These are phyloP conservation scores for Blennius ocellaris DNA, from an alignment of 2,113 vertebrate species.

Conservation along the genomic window DNA sequence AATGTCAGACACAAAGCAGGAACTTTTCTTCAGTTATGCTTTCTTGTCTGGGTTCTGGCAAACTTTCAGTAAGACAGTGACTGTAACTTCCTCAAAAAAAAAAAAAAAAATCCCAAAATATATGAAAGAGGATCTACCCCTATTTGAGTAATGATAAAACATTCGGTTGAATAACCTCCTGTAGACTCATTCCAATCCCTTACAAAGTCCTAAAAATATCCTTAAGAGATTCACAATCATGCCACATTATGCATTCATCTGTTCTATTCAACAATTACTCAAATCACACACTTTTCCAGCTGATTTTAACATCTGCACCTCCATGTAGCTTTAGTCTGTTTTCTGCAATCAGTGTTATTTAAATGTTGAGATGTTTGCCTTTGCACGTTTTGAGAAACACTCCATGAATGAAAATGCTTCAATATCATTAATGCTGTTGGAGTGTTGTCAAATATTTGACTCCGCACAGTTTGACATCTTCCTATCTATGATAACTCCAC, in stretches of 20 bases:
- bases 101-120: neutral
- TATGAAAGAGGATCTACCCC: neutral
- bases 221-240: neutral
- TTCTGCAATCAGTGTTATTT: neutral
- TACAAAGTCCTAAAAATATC: too few species aligned
- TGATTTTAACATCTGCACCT: neutral
- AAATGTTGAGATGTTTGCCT: neutral
- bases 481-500: neutral
- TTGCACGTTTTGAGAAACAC: neutral
- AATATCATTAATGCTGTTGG: neutral
- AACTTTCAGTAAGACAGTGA: neutral
- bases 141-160: neutral
- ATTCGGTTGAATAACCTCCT: neutral
- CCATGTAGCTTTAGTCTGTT: too few species aligned
- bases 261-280: too few species aligned
- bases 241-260: neutral
- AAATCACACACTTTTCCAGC: neutral
- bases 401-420: neutral
- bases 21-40: slow-evolving; percentile 8
- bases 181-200: neutral
- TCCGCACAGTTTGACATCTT: neutral
- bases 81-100: slow-evolving; percentile 35
- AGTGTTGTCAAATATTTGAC: too few species aligned
- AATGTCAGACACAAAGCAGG: slow-evolving; percentile 26
- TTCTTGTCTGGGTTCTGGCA: neutral